Conservation (phyloP, 2,888 invertebrate species). For the Zaprionus bogoriensis region DNA sequence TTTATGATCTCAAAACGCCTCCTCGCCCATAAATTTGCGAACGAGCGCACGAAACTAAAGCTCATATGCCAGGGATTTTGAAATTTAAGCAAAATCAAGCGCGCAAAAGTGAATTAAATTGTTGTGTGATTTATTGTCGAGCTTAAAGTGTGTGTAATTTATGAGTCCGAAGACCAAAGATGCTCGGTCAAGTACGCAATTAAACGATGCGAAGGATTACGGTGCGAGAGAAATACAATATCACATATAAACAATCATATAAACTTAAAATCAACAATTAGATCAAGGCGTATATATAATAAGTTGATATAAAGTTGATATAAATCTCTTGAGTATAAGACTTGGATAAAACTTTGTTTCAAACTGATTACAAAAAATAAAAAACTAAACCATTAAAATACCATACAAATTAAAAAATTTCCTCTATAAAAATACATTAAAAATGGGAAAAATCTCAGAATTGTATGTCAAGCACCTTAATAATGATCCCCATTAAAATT, state of each 20-base stretch:
- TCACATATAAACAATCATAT: no score
- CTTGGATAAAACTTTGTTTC: no score
- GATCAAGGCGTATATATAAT: no score
- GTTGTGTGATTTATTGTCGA: conserved; percentile 48
- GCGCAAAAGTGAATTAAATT: conserved; percentile 26
- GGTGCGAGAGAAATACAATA: background rate
- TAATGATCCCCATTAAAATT: background rate
- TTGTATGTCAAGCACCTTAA: background rate
- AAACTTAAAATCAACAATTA: no score
- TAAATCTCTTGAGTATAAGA: no score
- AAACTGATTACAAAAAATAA: no score
- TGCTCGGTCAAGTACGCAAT: background rate
- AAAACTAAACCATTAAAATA: background rate
- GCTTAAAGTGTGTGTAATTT: conserved; percentile 37
- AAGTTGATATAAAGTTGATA: no score
- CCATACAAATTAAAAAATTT: no score
- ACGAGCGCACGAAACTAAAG: conserved; percentile 19
- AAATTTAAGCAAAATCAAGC: conserved; percentile 14
- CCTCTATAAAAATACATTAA: no score
- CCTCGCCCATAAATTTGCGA: conserved; percentile 38
- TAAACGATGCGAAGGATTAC: background rate
- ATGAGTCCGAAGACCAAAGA: conserved; percentile 12
- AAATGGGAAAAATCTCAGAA: background rate
- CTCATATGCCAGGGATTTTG: background rate
- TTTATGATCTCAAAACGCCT: conserved; percentile 44